Percentiles rank a stretch among this genome's conserved stretches.
These are phyloP conservation scores for Atopsyche davidsoni DNA, from an alignment of 1,140 invertebrate species.

Conservation along the genomic window DNA sequence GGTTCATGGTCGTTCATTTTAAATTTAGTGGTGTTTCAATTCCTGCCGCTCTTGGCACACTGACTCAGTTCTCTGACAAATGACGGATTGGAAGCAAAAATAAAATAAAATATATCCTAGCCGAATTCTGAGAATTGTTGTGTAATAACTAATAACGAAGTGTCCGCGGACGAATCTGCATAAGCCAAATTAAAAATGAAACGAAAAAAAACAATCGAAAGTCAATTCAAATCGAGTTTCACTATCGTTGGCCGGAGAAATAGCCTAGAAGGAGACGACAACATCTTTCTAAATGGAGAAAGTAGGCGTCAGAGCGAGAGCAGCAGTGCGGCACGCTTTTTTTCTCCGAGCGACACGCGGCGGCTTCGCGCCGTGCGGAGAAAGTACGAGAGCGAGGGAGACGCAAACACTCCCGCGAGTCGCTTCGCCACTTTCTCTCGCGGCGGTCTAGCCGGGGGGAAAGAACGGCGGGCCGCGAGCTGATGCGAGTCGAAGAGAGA, in stretches of 20 bases:
- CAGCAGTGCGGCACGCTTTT: not conserved
- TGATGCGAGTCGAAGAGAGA: conserved; percentile 8
- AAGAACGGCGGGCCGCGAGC: not conserved
- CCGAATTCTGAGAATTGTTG: not conserved
- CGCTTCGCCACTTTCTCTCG: conserved; percentile 15
- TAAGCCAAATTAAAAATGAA: not conserved
- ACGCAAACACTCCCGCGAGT: conserved; percentile 4
- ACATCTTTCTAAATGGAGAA: conserved; percentile 18
- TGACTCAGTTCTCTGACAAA: conserved; percentile 19
- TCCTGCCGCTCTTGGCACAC: conserved; percentile 22
- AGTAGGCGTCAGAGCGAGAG: conserved; percentile 18
- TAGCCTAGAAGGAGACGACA: conserved; percentile 11
- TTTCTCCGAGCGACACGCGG: conserved; percentile 6
- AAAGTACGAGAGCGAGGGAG: conserved; percentile 14
- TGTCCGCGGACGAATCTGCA: not conserved
- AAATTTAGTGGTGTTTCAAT: not conserved
- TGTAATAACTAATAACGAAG: not conserved
- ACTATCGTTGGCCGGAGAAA: conserved; percentile 24
- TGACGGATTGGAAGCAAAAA: not conserved
- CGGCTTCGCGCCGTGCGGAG: not conserved
- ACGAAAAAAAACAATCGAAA: conserved; percentile 27
- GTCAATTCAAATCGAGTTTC: conserved; percentile 26
- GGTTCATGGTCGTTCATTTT: conserved; percentile 1
- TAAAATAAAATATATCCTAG: not conserved
- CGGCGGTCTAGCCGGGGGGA: not conserved